Percentiles rank a stretch among this genome's conserved stretches.
These are phyloP conservation scores for Scaptomyza cyrtandrae DNA, from an alignment of 2,888 invertebrate species.

Conservation along the genomic window DNA sequence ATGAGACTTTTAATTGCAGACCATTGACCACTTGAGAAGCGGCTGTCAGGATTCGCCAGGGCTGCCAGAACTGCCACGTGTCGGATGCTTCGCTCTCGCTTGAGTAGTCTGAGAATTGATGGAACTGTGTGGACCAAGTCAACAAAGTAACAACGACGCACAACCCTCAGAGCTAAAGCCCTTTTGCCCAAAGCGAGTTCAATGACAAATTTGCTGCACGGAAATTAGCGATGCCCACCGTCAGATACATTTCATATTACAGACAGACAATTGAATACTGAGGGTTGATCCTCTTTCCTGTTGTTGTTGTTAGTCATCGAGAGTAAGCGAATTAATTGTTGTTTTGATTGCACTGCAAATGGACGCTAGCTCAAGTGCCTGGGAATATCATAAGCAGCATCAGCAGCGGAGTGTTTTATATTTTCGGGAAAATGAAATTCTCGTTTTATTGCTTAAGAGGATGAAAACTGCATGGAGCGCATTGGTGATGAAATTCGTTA, in stretches of 20 bases:
- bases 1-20: constrained; percentile 76
- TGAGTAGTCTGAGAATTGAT: constrained; percentile 74
- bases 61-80: constrained; percentile 52
- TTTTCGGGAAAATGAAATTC: constrained; percentile 46
- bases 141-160: constrained; percentile 42
- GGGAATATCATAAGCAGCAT: constrained; percentile 54
- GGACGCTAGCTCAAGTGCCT: constrained; percentile 59
- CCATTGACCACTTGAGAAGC: constrained; percentile 74
- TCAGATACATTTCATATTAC: constrained; percentile 80
- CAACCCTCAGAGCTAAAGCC: constrained; percentile 19
- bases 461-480: constrained; percentile 42
- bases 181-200: constrained; percentile 39
- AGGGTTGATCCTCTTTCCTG: constrained; percentile 62
- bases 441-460: constrained; percentile 60
- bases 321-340: constrained; percentile 80
- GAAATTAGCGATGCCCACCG: constrained; percentile 76
- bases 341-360: constrained; percentile 76
- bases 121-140: constrained; percentile 48
- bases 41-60: constrained; percentile 12
- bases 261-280: constrained; percentile 77
- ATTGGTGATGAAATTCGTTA: constrained; percentile 74
- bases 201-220: constrained; percentile 75
- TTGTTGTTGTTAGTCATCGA: constrained; percentile 39
- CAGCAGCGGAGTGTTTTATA: not conserved
- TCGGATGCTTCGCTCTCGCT: constrained; percentile 74